Evolutionary conservation across 2,113 vertebrate species (phyloP).

Genomic region (Bubo bubo): DNA sequence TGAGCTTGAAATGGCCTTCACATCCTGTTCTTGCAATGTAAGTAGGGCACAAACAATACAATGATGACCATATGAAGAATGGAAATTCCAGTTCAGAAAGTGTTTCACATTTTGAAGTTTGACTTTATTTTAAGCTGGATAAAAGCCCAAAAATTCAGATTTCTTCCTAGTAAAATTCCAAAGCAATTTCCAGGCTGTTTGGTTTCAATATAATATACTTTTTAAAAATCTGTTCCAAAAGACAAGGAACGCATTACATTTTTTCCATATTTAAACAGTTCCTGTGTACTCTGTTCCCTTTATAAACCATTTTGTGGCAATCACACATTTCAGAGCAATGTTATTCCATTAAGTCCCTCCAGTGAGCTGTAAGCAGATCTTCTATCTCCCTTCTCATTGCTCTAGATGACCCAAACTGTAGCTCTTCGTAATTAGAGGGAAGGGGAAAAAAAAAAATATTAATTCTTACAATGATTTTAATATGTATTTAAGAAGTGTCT

Average conservation of each 20-base stretch:
- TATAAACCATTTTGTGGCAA: neutral
- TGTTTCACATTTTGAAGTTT: neutral
- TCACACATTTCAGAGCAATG: neutral
- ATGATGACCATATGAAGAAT: neutral
- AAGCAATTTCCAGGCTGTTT: conserved; percentile 4
- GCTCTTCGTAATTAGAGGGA: neutral
- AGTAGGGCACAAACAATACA: neutral
- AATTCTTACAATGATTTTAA: neutral
- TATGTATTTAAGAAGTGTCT: neutral
- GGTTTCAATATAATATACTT: neutral
- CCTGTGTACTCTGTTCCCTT: neutral
- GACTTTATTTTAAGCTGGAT: neutral
- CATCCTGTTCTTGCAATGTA: neutral
- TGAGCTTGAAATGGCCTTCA: neutral
- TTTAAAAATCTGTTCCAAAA: neutral
- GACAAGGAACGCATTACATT: neutral
- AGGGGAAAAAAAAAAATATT: neutral
- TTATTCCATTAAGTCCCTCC: neutral
- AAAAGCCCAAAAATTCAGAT: neutral
- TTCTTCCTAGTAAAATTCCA: conserved; percentile 17
- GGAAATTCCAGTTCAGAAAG: neutral
- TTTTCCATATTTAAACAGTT: conserved; percentile 14
- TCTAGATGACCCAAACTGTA: neutral
- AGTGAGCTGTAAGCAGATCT: neutral
- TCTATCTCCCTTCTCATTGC: neutral